Evolutionary conservation across 2,888 invertebrate genomes (phyloP), one percentile per base, ranked within the genome.

Genomic region (Amblyteles armatorius): DNA sequence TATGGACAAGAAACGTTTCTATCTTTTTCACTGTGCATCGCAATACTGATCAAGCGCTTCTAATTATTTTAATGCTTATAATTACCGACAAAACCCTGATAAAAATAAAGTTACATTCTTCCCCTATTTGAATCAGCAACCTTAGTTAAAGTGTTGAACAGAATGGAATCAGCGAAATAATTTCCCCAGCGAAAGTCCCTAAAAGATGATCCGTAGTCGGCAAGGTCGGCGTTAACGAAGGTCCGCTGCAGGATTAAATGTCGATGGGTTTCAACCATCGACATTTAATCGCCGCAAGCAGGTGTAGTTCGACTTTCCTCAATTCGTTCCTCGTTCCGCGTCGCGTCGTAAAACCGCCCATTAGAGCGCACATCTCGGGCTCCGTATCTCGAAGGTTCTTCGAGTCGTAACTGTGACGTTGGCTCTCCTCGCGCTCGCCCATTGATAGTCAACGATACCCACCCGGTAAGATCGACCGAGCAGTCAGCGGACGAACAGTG

Each of bases 311-410:
- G 9, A 4, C 57, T 57, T 55, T 55, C 55, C 22, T 57, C 26
- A 22, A 57, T 57, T 13, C 57, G 1, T 11, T 26, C 11, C 72
- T 72, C 72, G 40, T 36, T 36, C 36, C 33, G 19, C 26, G 9
- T 22, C 11, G 19, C 57, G 13, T 19, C 57, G 26, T 80, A 77
- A 82, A 85, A 83, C 57, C 79, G 76, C 77, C 83, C 78, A 85
- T 85, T 83, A 80, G 74, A 82, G 74, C 78, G 80, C 68, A 63
- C 65, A 65, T 72, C 60, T 60, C 19, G 19, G 77, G 71, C 83
- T 85, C 77, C 73, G 79, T 81, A 85, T 85, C 80, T 40, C 79
- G 85, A 85, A 78, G 80, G 81, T 60, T 44, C 55, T 19, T 72
- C 19, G 19, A 55, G 13, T 22, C 55, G 36, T 57, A 72, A 72